Evolutionary conservation across 2,797 vertebrate species (phyloP).

Genomic region (Sparidentex hasta): DNA sequence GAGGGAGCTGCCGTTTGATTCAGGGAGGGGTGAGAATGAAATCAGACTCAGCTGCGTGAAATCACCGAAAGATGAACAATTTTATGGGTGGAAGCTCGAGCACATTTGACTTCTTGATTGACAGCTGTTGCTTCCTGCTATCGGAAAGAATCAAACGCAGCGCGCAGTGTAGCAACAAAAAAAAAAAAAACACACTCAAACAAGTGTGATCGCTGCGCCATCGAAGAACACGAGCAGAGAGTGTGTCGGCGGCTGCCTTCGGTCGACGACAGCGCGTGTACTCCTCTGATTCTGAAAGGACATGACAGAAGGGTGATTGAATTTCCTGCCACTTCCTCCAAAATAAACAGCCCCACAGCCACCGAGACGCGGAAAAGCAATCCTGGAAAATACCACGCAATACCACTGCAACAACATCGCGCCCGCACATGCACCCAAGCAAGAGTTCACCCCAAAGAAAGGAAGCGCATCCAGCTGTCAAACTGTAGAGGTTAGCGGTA

Average conservation of each 20-base stretch:
- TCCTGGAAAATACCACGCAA: slow-evolving; percentile 11
- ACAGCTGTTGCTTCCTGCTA: not conserved
- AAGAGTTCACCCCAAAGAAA: not conserved
- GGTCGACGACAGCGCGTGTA: slow-evolving; percentile 16
- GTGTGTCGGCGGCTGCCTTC: not conserved
- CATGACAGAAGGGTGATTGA: slow-evolving; percentile 66
- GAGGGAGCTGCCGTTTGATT: not conserved
- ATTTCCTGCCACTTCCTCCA: slow-evolving; percentile 44
- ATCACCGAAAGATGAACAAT: slow-evolving; percentile 1
- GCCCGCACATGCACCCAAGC: not conserved
- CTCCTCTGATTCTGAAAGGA: slow-evolving; percentile 39
- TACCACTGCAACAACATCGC: not conserved
- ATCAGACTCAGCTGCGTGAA: slow-evolving; percentile 5
- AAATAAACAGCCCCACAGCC: slow-evolving; percentile 59
- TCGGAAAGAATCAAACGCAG: not conserved
- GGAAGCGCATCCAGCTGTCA: not conserved
- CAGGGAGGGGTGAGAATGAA: not conserved
- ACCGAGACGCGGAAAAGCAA: slow-evolving; percentile 13
- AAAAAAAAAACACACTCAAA: too few species aligned
- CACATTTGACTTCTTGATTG: slow-evolving; percentile 3
- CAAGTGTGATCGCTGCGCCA: not conserved
- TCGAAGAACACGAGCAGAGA: not conserved
- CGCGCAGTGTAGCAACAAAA: not conserved
- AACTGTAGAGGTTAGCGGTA: slow-evolving; percentile 20
- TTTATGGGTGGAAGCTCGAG: not conserved